Percentiles rank a stretch among this genome's conserved stretches.
These are phyloP conservation scores for Crocuta crocuta DNA, from an alignment of 2,113 vertebrate genomes.

Conservation along the genomic window DNA sequence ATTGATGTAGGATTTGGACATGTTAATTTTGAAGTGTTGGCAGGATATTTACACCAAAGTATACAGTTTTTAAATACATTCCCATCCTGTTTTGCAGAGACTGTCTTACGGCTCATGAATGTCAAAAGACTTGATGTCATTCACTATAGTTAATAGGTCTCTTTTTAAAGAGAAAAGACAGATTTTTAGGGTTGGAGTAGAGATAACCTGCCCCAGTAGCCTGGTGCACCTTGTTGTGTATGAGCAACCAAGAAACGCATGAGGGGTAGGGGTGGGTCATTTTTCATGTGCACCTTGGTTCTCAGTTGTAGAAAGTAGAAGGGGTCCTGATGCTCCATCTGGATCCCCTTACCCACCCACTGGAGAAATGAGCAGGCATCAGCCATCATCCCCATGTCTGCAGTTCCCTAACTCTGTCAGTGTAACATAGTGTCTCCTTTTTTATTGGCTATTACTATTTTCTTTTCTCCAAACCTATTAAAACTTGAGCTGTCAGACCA, in stretches of 20 bases:
- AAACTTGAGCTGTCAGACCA: conserved; percentile 79
- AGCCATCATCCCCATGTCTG: not conserved
- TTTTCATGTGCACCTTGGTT: not conserved
- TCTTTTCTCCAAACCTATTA: conserved; percentile 67
- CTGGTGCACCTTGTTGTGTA: not conserved
- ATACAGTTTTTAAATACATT: conserved; percentile 29
- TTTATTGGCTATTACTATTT: conserved; percentile 69
- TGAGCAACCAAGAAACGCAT: not conserved
- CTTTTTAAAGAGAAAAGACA: not conserved
- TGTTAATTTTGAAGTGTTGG: conserved; percentile 1
- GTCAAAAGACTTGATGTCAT: conserved; percentile 14
- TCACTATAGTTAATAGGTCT: not conserved
- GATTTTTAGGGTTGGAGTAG: not conserved
- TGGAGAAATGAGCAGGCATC: not conserved
- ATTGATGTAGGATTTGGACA: not conserved
- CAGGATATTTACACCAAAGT: not conserved
- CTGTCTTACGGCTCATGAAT: not conserved
- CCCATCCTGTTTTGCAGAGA: not conserved
- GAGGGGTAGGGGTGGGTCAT: not conserved
- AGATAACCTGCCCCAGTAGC: not conserved
- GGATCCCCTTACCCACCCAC: not conserved
- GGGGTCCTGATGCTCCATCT: not conserved
- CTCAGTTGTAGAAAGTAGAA: not conserved
- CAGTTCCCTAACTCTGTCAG: conserved; percentile 42
- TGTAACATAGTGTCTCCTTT: conserved; percentile 61